Conservation (phyloP, 2,888 invertebrate genomes). For the Meandrusa payeni region DNA sequence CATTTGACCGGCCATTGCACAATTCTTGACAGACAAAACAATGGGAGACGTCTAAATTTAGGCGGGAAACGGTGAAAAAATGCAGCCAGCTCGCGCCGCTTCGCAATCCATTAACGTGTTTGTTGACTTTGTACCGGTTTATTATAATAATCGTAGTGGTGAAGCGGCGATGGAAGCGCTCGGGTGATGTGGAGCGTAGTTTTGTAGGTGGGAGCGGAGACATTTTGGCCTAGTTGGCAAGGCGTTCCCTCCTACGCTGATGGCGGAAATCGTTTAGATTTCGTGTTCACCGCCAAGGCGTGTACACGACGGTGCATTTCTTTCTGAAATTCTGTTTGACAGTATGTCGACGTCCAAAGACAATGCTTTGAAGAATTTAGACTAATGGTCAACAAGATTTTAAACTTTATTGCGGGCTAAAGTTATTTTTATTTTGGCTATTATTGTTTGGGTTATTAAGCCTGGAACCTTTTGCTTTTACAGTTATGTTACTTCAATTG, state of each 20-base stretch:
- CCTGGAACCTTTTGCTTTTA: no score
- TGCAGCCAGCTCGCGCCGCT: conserved; percentile 27
- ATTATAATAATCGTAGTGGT: background rate
- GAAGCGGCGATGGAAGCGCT: conserved; percentile 25
- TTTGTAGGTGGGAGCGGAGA: conserved; percentile 50
- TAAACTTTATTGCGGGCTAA: background rate
- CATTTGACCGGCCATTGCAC: conserved; percentile 62
- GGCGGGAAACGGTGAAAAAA: conserved; percentile 42
- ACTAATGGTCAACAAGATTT: conserved; percentile 4
- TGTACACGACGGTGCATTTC: conserved; percentile 3
- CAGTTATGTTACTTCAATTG: no score
- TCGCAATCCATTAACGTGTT: conserved; percentile 21
- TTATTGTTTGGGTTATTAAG: background rate
- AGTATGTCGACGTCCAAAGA: conserved; percentile 3
- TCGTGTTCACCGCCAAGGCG: conserved; percentile 32
- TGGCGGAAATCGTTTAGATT: conserved; percentile 60
- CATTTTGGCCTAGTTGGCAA: conserved; percentile 74
- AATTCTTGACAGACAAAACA: conserved; percentile 70
- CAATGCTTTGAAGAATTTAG: conserved; percentile 13
- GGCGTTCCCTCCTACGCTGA: conserved; percentile 49
- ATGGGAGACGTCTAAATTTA: conserved; percentile 59
- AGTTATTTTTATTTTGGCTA: background rate
- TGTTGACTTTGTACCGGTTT: background rate
- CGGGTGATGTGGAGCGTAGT: conserved; percentile 29
- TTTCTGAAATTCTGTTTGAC: conserved; percentile 8